Conservation (phyloP, 2,888 invertebrate species). For the Tipula confusa region DNA sequence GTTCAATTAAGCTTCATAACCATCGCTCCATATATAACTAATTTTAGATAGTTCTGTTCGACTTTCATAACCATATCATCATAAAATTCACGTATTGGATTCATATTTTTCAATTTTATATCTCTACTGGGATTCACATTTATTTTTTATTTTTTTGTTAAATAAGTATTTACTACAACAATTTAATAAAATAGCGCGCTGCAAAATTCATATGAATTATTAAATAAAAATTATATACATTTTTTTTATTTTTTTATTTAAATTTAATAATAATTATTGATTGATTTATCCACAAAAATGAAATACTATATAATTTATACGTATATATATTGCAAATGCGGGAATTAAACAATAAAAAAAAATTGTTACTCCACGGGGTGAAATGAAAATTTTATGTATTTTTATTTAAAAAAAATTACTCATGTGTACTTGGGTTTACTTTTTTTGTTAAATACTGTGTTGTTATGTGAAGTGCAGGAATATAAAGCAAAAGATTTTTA, state of each 20-base stretch:
- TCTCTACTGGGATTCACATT: not conserved
- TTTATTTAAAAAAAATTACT: not conserved
- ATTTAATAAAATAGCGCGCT: not conserved
- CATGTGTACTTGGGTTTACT: not conserved
- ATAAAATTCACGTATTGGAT: not conserved
- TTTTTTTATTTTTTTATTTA: not conserved
- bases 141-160: not conserved
- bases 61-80: not conserved
- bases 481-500: not conserved
- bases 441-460: not conserved
- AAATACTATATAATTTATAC: not conserved
- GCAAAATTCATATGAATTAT: not conserved
- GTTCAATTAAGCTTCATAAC: not conserved
- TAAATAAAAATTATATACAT: not conserved
- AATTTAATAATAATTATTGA: conserved; percentile 25
- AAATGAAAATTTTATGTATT: not conserved
- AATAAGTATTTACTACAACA: not conserved
- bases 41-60: not conserved
- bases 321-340: not conserved
- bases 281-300: conserved; percentile 12
- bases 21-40: not conserved
- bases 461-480: not conserved
- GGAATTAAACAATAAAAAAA: not conserved
- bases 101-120: not conserved
- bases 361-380: not conserved